A percentile compares a stretch with the other conserved stretches of the same genome.
phyloP scores from a whole-genome alignment of 37 sponge, comb jelly and placozoan genomes.

The Cladorhizidae sp. region DNA sequence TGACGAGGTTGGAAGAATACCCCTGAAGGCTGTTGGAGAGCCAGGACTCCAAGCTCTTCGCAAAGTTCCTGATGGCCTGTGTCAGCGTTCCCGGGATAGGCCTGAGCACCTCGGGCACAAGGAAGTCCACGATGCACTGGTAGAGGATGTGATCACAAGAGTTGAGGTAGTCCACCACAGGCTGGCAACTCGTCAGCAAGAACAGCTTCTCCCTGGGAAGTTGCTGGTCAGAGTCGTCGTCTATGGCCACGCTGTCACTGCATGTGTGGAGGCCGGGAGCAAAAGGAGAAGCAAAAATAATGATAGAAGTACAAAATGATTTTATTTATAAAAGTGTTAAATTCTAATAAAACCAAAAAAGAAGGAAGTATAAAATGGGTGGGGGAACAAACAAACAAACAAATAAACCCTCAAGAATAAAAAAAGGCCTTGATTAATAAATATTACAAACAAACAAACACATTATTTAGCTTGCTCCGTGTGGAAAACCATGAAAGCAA shows the following conservation, averaged over 20 bases:
- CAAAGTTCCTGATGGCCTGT: slow-evolving; percentile 96
- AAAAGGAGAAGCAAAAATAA: not conserved
- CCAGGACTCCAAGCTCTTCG: slow-evolving; percentile 93
- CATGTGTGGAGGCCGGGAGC: not conserved
- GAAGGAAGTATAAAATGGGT: too few species aligned
- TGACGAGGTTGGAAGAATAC: slow-evolving; percentile 64
- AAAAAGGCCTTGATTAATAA: too few species aligned
- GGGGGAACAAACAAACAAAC: too few species aligned
- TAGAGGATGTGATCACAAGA: slow-evolving; percentile 93
- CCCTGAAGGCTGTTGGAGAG: slow-evolving; percentile 74
- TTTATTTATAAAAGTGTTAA: too few species aligned
- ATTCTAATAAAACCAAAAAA: too few species aligned
- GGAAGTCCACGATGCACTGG: slow-evolving; percentile 91
- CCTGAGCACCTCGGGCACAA: slow-evolving; percentile 90
- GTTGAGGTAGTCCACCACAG: slow-evolving; percentile 71
- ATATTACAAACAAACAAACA: too few species aligned
- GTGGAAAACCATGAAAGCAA: too few species aligned
- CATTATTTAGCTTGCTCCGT: too few species aligned
- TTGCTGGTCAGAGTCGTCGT: slow-evolving; percentile 63
- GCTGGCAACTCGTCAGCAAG: slow-evolving; percentile 54
- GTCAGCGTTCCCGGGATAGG: slow-evolving; percentile 98
- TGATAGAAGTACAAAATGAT: not conserved
- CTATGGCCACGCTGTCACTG: slow-evolving; percentile 2
- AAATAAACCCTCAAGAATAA: too few species aligned
- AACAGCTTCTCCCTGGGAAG: slow-evolving; percentile 70